Conservation (phyloP, 2,888 invertebrate species). For the Mylabris sibirica region DNA sequence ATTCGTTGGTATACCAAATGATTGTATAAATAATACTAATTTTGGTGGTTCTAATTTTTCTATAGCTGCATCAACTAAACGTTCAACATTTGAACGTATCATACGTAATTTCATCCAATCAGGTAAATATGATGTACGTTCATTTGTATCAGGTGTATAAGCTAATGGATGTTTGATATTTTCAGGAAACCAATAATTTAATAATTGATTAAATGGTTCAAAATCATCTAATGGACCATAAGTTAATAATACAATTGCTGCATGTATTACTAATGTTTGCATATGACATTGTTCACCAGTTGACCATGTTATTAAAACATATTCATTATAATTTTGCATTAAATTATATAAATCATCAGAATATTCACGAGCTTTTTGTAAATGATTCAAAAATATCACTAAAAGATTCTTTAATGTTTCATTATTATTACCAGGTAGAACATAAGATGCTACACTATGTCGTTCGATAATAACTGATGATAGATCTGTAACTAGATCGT, state of each 20-base stretch:
- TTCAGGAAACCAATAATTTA: slow-evolving; percentile 88
- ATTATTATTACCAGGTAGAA: slow-evolving; percentile 61
- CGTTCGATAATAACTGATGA: slow-evolving; percentile 92
- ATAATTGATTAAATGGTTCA: slow-evolving; percentile 54
- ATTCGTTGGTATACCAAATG: slow-evolving; percentile 91
- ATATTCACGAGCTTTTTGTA: slow-evolving; percentile 74
- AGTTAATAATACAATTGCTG: slow-evolving; percentile 82
- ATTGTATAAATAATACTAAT: slow-evolving; percentile 91
- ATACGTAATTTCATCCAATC: slow-evolving; percentile 93
- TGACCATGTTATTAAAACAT: slow-evolving; percentile 80
- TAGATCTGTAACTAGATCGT: slow-evolving; percentile 79
- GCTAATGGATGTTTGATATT: slow-evolving; percentile 78
- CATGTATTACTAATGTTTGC: slow-evolving; percentile 83
- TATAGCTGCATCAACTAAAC: slow-evolving; percentile 86
- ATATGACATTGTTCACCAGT: slow-evolving; percentile 77
- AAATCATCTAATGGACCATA: slow-evolving; percentile 67
- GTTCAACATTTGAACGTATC: slow-evolving; percentile 80
- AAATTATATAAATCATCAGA: slow-evolving; percentile 69
- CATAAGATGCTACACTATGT: slow-evolving; percentile 83
- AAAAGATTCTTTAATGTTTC: slow-evolving; percentile 76
- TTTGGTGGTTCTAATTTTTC: slow-evolving; percentile 87
- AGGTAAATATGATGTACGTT: slow-evolving; percentile 84
- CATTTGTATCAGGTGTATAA: slow-evolving; percentile 79
- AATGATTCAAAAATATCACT: slow-evolving; percentile 77
- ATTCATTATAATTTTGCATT: slow-evolving; percentile 65